Evolutionary conservation across 1,140 invertebrate genomes (phyloP), one percentile per base, ranked within the genome.

Genomic region (Andrena cerasifolii): DNA sequence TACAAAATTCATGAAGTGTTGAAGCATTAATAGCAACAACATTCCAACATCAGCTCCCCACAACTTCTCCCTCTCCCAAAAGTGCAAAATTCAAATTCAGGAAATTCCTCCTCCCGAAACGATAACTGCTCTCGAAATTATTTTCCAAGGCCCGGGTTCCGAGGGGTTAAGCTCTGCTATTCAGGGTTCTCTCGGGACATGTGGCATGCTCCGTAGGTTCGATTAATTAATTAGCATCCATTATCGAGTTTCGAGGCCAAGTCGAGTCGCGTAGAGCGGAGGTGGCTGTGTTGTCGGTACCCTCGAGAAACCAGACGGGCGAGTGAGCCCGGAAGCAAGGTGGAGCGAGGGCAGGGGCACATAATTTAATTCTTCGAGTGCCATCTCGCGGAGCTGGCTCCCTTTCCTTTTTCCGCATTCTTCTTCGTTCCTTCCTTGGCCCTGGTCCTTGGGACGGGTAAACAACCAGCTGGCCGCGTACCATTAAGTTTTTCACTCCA

Each of bases 211-310:
- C 31, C 75, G 40, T 77, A 24, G 66, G 54, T 77, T 77, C 75
- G 66, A 77, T 77, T 77, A 77, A 77, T 77, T 71, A 77, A 77
- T 77, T 77, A 77, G 75, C 75, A 71, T 33, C 66, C 75, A 77
- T 77, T 77, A 77, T 77, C 75, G 75, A 67, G 75, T 66, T 74
- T 74, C 71, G 59, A 63, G 59, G 33, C 36, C 47, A 26, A 66
- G 71, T 40, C 36, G 59, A 54, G 71, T 63, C 31, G 56, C 58
- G 33, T 28, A 31, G 24, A 47, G n/a, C 24, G 21, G 47, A 51
- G 7, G 36, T 43, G 71, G 24, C 24, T 53, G 59, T 66, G 61
- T 66, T 74, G 53, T 74, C 61, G 61, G 33, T 40, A 21, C 59
- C 71, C 71, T 40, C 24, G 71, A 66, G 36, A 28, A 75, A 56